These are phyloP conservation scores for Myanophis thanlyinensis DNA, from an alignment of 2,113 vertebrate genomes.

Conservation along the genomic window DNA sequence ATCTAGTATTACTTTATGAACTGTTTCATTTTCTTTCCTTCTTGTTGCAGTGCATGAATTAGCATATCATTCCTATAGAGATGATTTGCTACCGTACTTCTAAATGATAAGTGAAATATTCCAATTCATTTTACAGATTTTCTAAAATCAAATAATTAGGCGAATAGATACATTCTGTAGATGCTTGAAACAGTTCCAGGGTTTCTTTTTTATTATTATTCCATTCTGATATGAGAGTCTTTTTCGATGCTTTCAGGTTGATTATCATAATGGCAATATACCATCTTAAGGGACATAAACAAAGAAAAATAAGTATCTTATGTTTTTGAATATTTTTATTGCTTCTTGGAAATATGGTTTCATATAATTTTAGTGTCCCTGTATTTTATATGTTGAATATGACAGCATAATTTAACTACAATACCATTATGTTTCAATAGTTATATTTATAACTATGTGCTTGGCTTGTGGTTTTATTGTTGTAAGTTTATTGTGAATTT, in stretches of 20 bases:
- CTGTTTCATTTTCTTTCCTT: neutral
- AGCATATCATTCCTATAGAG: neutral
- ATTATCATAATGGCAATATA: neutral
- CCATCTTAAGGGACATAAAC: neutral
- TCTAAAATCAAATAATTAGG: neutral
- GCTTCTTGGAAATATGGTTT: neutral
- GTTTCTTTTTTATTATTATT: neutral
- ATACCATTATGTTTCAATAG: neutral
- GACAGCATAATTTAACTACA: neutral
- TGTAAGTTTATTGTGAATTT: neutral
- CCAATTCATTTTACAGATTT: neutral
- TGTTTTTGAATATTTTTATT: slow-evolving; percentile 2
- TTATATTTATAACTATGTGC: slow-evolving; percentile 12
- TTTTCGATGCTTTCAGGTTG: neutral
- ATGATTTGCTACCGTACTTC: neutral
- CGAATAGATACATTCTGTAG: neutral
- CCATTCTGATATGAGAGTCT: neutral
- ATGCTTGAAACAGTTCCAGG: neutral
- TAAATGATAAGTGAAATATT: neutral
- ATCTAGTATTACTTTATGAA: neutral
- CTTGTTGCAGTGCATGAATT: neutral
- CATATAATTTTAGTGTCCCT: neutral
- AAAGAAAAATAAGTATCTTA: neutral
- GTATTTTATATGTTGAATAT: slow-evolving; percentile 17
- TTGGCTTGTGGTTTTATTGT: slow-evolving; percentile 17